Conservation (phyloP, 2,113 vertebrate genomes). For the Pipa parva region DNA sequence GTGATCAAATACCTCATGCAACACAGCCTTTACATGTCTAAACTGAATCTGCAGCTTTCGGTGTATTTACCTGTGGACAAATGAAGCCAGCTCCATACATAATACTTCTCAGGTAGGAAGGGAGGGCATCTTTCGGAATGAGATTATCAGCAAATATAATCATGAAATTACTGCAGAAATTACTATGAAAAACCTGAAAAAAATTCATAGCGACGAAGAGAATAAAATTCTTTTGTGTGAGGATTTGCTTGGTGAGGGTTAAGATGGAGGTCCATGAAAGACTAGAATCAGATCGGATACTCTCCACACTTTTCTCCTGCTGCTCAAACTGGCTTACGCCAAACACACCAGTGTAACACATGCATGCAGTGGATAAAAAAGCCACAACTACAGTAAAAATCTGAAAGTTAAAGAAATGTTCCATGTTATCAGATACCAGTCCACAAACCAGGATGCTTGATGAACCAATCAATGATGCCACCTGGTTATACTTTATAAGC, state of each 20-base stretch:
- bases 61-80: constrained; percentile 85
- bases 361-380: constrained; percentile 64
- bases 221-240: constrained; percentile 74
- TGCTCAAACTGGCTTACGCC: constrained; percentile 66
- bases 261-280: constrained; percentile 61
- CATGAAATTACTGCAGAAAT: constrained; percentile 85
- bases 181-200: constrained; percentile 81
- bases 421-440: constrained; percentile 76
- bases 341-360: constrained; percentile 73
- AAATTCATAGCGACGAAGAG: constrained; percentile 85
- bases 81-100: constrained; percentile 87
- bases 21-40: too few relatives aligned
- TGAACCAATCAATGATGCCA: constrained; percentile 72
- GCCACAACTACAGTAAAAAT: constrained; percentile 58
- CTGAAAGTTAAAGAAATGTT: constrained; percentile 74
- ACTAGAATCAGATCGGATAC: constrained; percentile 1
- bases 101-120: constrained; percentile 71
- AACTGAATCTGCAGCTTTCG: too few relatives aligned
- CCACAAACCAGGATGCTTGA: constrained; percentile 79
- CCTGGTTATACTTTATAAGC: constrained; percentile 77
- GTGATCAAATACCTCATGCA: too few relatives aligned
- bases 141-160: constrained; percentile 84
- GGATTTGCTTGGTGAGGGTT: constrained; percentile 70
- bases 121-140: constrained; percentile 71
- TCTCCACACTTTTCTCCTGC: not conserved